These are phyloP conservation scores for Ephestia elutella DNA, from an alignment of 1,140 invertebrate species.

Conservation along the genomic window DNA sequence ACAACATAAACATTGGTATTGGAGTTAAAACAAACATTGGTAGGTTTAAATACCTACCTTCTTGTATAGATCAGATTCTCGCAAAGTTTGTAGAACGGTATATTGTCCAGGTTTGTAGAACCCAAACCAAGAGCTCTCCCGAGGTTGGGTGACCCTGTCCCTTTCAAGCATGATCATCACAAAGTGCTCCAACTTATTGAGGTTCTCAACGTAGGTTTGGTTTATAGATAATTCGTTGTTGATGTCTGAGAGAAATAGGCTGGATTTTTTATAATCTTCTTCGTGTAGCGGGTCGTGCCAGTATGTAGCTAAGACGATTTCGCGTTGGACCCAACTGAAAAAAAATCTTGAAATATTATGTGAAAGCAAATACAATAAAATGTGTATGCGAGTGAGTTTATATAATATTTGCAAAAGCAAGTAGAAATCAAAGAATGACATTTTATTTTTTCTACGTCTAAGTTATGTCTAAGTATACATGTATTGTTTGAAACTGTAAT, in stretches of 20 bases:
- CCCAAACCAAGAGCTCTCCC: constrained; percentile 93
- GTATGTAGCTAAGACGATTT: constrained; percentile 95
- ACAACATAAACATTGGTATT: too few relatives aligned
- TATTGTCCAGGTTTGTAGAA: constrained; percentile 89
- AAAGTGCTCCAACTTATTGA: constrained; percentile 88
- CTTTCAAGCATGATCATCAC: constrained; percentile 94
- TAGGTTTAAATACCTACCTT: too few relatives aligned
- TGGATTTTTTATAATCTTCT: constrained; percentile 83
- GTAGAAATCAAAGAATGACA: too few relatives aligned
- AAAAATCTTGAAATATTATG: too few relatives aligned
- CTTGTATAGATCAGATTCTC: constrained; percentile 77
- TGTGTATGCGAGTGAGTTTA: too few relatives aligned
- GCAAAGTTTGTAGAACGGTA: constrained; percentile 75
- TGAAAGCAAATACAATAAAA: too few relatives aligned
- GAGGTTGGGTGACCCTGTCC: constrained; percentile 94
- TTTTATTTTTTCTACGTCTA: too few relatives aligned
- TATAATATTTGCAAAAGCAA: too few relatives aligned
- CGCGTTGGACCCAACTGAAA: constrained; percentile 83
- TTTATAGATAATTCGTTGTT: constrained; percentile 91
- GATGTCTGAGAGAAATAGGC: constrained; percentile 95
- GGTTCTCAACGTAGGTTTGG: constrained; percentile 81
- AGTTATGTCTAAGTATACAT: too few relatives aligned
- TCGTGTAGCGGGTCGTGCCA: constrained; percentile 98
- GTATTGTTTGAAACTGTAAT: too few relatives aligned
- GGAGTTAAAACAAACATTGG: too few relatives aligned